Conservation (phyloP, 2,113 vertebrate genomes). For the Poicephalus gulielmi region DNA sequence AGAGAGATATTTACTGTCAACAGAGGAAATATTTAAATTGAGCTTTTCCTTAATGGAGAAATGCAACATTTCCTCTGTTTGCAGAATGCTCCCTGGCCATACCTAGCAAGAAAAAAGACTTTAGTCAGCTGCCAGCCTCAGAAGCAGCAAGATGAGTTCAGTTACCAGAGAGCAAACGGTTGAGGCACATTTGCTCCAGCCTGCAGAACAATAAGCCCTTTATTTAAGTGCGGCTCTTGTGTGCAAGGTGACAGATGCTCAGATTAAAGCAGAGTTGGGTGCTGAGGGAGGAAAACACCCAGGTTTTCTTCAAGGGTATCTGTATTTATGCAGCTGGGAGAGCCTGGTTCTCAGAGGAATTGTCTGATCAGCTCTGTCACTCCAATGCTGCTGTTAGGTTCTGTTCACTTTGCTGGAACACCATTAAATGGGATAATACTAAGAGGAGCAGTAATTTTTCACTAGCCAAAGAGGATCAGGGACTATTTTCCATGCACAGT, state of each 20-base stretch:
- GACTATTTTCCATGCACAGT: background rate
- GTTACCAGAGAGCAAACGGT: background rate
- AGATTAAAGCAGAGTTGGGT: background rate
- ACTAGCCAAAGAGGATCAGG: background rate
- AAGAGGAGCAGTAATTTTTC: background rate
- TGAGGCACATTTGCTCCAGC: conserved; percentile 1
- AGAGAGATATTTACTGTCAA: conserved; percentile 19
- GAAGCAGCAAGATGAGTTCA: background rate
- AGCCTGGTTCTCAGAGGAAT: background rate
- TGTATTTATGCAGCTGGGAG: background rate
- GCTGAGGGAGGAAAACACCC: background rate
- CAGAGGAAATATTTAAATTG: conserved; percentile 37
- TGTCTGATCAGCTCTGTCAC: background rate
- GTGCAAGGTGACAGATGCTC: conserved; percentile 13
- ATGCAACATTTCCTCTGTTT: conserved; percentile 4
- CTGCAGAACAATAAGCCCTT: background rate
- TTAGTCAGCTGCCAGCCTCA: conserved; percentile 14
- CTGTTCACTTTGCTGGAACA: background rate
- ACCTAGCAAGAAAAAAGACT: background rate
- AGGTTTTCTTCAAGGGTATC: background rate
- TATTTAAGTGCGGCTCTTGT: background rate
- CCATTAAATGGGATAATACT: background rate
- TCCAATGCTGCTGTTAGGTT: background rate
- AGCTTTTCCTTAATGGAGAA: conserved; percentile 30
- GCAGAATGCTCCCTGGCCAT: conserved; percentile 18